Evolutionary conservation across 2,113 vertebrate species (phyloP).

Genomic region (Lutjanus erythropterus): DNA sequence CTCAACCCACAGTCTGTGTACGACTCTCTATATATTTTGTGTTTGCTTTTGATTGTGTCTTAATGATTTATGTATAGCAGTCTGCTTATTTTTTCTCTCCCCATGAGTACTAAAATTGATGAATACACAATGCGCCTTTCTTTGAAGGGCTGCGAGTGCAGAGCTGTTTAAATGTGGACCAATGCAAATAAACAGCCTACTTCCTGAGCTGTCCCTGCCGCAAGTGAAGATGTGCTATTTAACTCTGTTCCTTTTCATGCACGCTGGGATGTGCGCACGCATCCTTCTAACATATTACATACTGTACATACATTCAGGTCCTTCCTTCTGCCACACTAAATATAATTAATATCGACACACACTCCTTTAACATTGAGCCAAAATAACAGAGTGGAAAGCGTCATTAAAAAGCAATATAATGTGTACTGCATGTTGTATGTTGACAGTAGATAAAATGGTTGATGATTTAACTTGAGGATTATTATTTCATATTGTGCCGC

Average conservation of each 20-base stretch:
- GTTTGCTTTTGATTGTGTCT: constrained; percentile 74
- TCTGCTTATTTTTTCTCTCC: constrained; percentile 79
- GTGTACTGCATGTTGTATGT: constrained; percentile 37
- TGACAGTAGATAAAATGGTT: constrained; percentile 66
- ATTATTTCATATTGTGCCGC: constrained; percentile 50
- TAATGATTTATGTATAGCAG: constrained; percentile 80
- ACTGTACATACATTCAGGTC: constrained; percentile 12
- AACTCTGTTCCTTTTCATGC: constrained; percentile 33
- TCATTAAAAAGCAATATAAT: constrained; percentile 55
- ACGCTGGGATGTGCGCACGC: constrained; percentile 53
- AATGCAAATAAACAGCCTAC: constrained; percentile 80
- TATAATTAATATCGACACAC: constrained; percentile 55
- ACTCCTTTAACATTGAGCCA: constrained; percentile 32
- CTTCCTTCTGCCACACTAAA: constrained; percentile 43
- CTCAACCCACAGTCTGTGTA: constrained; percentile 53
- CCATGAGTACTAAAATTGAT: constrained; percentile 73
- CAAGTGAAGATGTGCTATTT: constrained; percentile 63
- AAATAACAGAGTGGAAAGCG: constrained; percentile 36
- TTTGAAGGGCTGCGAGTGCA: constrained; percentile 74
- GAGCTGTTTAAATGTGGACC: constrained; percentile 78
- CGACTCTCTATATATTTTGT: constrained; percentile 56
- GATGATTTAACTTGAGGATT: constrained; percentile 54
- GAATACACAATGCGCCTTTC: constrained; percentile 76
- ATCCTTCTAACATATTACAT: constrained; percentile 51
- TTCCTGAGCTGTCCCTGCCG: constrained; percentile 68